Conservation (phyloP, 2,888 invertebrate species). For the Lasioglossum vierecki region DNA sequence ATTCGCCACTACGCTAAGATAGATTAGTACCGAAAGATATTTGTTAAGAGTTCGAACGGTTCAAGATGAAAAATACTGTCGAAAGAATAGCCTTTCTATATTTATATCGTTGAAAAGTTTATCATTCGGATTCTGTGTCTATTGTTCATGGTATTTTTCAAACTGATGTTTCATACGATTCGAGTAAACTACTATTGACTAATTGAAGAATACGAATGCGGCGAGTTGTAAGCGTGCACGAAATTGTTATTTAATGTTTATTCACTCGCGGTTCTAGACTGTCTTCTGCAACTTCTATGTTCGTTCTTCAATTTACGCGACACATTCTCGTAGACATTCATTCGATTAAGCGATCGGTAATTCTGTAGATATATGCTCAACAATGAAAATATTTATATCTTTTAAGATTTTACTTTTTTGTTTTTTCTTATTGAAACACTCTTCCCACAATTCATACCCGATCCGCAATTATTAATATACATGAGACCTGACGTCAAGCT, state of each 20-base stretch:
- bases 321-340: background rate
- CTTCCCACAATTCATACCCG: background rate
- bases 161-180: background rate
- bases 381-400: conserved; percentile 1
- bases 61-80: background rate
- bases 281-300: conserved; percentile 9
- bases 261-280: too few relatives aligned
- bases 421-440: background rate
- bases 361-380: conserved; percentile 27
- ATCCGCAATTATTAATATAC: background rate
- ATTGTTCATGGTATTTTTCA: conserved; percentile 7
- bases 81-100: conserved; percentile 11
- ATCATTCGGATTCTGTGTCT: background rate
- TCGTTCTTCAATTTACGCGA: conserved; percentile 40
- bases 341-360: background rate
- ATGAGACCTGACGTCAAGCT: background rate
- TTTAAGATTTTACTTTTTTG: background rate
- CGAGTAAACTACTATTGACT: conserved; percentile 27
- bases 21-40: background rate
- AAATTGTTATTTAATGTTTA: conserved; percentile 4
- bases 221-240: background rate
- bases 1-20: conserved; percentile 12
- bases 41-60: background rate
- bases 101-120: background rate
- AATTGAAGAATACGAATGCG: conserved; percentile 32